A percentile compares a stretch with the other conserved stretches of the same genome.
Conservation (phyloP, 2,113 vertebrate genomes). For the Meriones unguiculatus region DNA sequence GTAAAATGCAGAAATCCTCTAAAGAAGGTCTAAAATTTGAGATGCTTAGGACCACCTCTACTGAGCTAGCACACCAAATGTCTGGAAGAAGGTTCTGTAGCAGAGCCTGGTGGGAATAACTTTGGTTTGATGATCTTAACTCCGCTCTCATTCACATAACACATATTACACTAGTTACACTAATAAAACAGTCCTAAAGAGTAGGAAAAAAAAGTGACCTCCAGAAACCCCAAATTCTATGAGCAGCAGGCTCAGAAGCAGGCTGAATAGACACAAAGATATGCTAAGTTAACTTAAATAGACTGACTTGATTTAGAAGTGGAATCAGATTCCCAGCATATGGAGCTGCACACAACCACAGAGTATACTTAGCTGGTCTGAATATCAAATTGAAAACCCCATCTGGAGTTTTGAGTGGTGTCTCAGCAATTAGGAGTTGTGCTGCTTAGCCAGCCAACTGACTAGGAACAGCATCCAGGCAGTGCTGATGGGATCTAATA, state of each 20-base stretch:
- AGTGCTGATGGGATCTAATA: too few relatives aligned
- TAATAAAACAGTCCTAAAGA: not conserved
- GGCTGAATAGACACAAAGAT: not conserved
- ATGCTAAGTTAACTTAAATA: not conserved
- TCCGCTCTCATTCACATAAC: not conserved
- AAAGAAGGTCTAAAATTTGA: not conserved
- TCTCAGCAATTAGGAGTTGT: not conserved
- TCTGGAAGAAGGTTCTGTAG: too few relatives aligned
- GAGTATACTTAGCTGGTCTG: not conserved
- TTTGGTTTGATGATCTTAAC: not conserved
- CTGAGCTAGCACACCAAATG: not conserved
- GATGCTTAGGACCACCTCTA: not conserved
- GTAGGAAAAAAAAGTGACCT: not conserved
- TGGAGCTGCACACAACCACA: too few relatives aligned
- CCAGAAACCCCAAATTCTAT: not conserved
- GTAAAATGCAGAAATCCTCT: not conserved
- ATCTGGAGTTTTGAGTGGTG: not conserved
- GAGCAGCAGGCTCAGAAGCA: not conserved
- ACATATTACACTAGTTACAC: not conserved
- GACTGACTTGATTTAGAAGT: not conserved
- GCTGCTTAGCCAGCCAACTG: too few relatives aligned
- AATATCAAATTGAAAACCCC: not conserved
- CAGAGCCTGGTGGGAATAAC: rapidly evolving
- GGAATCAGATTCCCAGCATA: not conserved
- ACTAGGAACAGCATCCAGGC: too few relatives aligned